A percentile compares a stretch with the other conserved stretches of the same genome.
Evolutionary conservation across 2,797 vertebrate species (phyloP).

Genomic region (Crenichthys baileyi): DNA sequence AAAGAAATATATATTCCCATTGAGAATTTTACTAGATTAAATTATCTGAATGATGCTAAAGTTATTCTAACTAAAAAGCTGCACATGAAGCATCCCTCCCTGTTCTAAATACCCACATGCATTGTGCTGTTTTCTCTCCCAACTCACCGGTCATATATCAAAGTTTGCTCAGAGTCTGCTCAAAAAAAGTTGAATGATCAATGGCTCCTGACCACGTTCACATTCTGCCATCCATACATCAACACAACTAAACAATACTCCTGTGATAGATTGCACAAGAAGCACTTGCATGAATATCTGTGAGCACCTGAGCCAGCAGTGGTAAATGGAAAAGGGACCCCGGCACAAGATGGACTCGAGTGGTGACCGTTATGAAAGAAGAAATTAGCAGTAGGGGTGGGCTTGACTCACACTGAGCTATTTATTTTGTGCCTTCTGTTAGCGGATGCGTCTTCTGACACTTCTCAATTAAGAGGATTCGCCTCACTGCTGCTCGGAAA

Average conservation of each 20-base stretch:
- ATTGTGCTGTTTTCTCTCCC: slow-evolving; percentile 41
- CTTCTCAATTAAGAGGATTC: slow-evolving; percentile 76
- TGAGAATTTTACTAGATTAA: slow-evolving; percentile 1
- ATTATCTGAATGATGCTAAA: slow-evolving; percentile 5
- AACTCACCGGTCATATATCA: slow-evolving; percentile 47
- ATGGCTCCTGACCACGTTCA: slow-evolving; percentile 45
- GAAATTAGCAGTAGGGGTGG: slow-evolving; percentile 41
- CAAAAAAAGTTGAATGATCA: slow-evolving; percentile 57
- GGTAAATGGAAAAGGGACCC: slow-evolving; percentile 23
- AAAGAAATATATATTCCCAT: background rate
- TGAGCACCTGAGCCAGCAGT: slow-evolving; percentile 14
- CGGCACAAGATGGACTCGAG: slow-evolving; percentile 1
- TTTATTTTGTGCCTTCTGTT: slow-evolving; percentile 70
- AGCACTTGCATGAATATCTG: slow-evolving; percentile 34
- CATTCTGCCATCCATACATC: slow-evolving; percentile 49
- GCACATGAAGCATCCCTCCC: background rate
- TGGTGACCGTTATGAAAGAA: slow-evolving; percentile 49
- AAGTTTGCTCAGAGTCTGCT: slow-evolving; percentile 38
- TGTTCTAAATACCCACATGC: background rate
- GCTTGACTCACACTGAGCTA: slow-evolving; percentile 50
- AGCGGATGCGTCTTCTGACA: slow-evolving; percentile 72
- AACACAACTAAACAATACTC: slow-evolving; percentile 40
- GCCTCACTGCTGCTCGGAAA: slow-evolving; percentile 55
- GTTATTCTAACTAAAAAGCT: slow-evolving; percentile 1
- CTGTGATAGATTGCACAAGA: slow-evolving; percentile 43